Base-by-base conservation (phyloP, 2,888 invertebrate genomes). In the Lasioglossum oenotherae region DNA sequence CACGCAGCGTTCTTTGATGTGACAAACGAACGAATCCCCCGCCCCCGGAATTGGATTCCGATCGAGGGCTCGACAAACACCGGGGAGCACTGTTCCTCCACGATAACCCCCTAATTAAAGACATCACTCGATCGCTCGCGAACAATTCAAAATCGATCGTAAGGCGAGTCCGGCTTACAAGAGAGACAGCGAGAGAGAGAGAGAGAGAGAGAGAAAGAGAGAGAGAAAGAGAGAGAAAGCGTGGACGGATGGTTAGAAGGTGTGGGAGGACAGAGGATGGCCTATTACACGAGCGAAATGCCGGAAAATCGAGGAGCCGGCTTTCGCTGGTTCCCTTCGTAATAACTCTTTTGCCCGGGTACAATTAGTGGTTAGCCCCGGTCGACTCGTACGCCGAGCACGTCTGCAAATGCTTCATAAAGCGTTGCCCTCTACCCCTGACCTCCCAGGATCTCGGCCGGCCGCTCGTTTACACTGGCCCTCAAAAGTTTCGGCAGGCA, bases 341-440 rank as follows among this genome's bases (percentile, higher is more conserved):
- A 91, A 93, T 92, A 92, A 93, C 91, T 93, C 91, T 90, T 90
- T 91, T 78, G 85, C 57, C 60, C 82, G 81, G 89, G 87, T 89
- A 92, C 92, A 93, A 93, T 94, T 94, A 94, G 92, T 90, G 93
- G 92, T 90, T 91, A 91, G 89, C 87, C 87, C 80, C 81, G 81
- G 77, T 73, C 76, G 86, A 81, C 90, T 90, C 87, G 92, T 88
- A 92, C 82, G 88, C 92, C 79, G 78, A 87, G 91, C 92, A 91
- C 91, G 92, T 91, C 89, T 87, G 85, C 89, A 87, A 92, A 92
- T 90, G 92, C 91, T 93, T 92, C 91, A 92, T 92, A 92, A 93
- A 94, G 88, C 91, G 91, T 88, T 46, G 60, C 53, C 72, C 71
- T 57, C 41, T 38, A 31, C 53, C 64, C 19, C 57, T 46, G 19